Evolutionary conservation across 2,797 vertebrate species (phyloP).

Genomic region (Betta splendens): DNA sequence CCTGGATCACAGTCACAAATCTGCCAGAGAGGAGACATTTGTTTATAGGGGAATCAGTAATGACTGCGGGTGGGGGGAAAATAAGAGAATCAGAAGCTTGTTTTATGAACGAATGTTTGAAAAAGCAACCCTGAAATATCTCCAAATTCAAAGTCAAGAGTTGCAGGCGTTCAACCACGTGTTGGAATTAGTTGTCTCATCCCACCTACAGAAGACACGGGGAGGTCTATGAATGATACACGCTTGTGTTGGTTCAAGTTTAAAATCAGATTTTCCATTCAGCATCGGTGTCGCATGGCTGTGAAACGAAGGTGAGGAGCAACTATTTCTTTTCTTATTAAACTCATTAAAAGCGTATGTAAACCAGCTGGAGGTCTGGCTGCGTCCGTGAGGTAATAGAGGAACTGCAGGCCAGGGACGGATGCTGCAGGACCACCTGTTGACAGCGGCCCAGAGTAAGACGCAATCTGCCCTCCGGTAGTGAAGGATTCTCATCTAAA

Average conservation of each 20-base stretch:
- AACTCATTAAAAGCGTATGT: not conserved
- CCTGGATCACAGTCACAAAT: constrained; percentile 64
- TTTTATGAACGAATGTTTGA: not conserved
- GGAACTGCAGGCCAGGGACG: constrained; percentile 50
- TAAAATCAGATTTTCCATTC: constrained; percentile 1
- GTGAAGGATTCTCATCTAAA: constrained; percentile 22
- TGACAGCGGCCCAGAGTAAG: constrained; percentile 62
- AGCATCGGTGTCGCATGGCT: not conserved
- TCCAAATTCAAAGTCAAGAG: constrained; percentile 43
- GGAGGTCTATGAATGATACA: constrained; percentile 37
- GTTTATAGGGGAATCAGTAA: constrained; percentile 50
- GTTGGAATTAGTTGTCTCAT: constrained; percentile 52
- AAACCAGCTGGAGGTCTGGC: not conserved
- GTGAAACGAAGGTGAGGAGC: not conserved
- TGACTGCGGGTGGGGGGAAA: constrained; percentile 31
- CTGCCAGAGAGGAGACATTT: constrained; percentile 57
- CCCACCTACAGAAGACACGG: constrained; percentile 52
- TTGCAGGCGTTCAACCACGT: constrained; percentile 20
- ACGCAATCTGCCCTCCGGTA: constrained; percentile 34
- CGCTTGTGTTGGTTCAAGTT: constrained; percentile 18
- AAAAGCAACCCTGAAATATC: constrained; percentile 37
- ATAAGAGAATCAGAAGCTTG: constrained; percentile 21
- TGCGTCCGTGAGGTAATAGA: constrained; percentile 14
- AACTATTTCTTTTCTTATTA: not conserved
- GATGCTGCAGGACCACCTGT: constrained; percentile 65